A percentile compares a stretch with the other conserved stretches of the same genome.
These are phyloP conservation scores for Rhea americana DNA, from an alignment of 2,113 vertebrate species.

Conservation along the genomic window DNA sequence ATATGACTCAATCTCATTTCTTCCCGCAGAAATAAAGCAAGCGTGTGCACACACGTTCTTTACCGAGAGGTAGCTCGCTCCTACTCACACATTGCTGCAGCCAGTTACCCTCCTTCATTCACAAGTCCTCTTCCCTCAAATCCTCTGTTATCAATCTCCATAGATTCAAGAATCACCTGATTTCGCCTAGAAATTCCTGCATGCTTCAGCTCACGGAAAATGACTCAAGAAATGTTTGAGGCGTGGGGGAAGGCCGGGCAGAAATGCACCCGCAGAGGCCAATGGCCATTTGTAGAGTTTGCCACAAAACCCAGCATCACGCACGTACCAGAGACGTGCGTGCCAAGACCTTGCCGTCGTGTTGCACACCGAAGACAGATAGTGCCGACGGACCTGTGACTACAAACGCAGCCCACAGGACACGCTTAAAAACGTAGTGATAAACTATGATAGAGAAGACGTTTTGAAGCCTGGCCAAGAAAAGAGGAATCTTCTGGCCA, in stretches of 20 bases:
- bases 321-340: fast-evolving
- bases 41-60: background rate
- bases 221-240: background rate
- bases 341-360: fast-evolving
- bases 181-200: background rate
- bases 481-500: background rate
- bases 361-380: fast-evolving
- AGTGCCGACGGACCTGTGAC: too few species aligned
- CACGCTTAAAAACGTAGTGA: background rate
- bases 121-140: background rate
- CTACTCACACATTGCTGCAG: background rate
- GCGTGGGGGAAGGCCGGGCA: background rate
- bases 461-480: too few species aligned
- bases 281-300: fast-evolving
- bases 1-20: slow-evolving; percentile 1
- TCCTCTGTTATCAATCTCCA: background rate
- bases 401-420: background rate
- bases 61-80: background rate
- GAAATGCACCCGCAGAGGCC: fast-evolving
- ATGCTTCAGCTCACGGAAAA: background rate
- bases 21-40: background rate
- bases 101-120: background rate
- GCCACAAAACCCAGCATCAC: background rate
- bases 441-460: background rate
- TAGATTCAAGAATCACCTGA: background rate